A percentile compares a stretch with the other conserved stretches of the same genome.
These are phyloP conservation scores for Thalassaphorura encarpata DNA, from an alignment of 1,140 invertebrate genomes.

Conservation along the genomic window DNA sequence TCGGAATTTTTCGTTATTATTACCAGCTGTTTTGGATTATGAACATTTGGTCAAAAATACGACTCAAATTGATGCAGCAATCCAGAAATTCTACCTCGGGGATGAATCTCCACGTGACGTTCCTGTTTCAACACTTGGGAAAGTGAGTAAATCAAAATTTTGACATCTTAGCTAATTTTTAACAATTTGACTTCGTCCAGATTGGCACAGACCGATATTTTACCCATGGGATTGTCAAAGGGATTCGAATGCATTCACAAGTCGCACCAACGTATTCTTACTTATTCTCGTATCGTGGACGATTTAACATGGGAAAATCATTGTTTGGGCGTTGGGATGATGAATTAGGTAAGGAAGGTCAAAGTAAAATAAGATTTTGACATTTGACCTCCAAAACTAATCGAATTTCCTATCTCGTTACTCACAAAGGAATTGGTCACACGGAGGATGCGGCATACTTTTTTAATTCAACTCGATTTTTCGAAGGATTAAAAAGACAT, in stretches of 20 bases:
- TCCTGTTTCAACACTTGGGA: neutral
- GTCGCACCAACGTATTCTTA: slow-evolving; percentile 20
- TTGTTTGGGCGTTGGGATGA: neutral
- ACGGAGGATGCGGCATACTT: slow-evolving; percentile 23
- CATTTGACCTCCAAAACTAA: neutral
- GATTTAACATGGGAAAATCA: neutral
- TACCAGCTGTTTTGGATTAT: slow-evolving; percentile 3
- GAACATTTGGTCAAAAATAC: slow-evolving; percentile 3
- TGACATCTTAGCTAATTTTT: no score
- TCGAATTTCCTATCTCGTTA: neutral
- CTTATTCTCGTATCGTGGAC: slow-evolving; percentile 8
- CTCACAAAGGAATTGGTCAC: slow-evolving; percentile 13
- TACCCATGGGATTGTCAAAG: slow-evolving; percentile 9
- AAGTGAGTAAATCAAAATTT: no score
- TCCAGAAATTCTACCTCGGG: slow-evolving; percentile 10
- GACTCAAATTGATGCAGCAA: neutral
- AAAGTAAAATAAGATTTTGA: neutral
- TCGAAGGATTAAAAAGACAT: slow-evolving; percentile 9
- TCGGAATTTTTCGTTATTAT: neutral
- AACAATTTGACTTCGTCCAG: slow-evolving; percentile 12
- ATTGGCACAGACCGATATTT: slow-evolving; percentile 18
- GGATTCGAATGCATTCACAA: slow-evolving; percentile 13
- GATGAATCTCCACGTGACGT: neutral
- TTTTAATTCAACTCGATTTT: slow-evolving; percentile 17
- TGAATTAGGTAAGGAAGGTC: neutral